Evolutionary conservation across 2,113 vertebrate genomes (phyloP), one percentile per base, ranked within the genome.

Genomic region (Axis porcinus): DNA sequence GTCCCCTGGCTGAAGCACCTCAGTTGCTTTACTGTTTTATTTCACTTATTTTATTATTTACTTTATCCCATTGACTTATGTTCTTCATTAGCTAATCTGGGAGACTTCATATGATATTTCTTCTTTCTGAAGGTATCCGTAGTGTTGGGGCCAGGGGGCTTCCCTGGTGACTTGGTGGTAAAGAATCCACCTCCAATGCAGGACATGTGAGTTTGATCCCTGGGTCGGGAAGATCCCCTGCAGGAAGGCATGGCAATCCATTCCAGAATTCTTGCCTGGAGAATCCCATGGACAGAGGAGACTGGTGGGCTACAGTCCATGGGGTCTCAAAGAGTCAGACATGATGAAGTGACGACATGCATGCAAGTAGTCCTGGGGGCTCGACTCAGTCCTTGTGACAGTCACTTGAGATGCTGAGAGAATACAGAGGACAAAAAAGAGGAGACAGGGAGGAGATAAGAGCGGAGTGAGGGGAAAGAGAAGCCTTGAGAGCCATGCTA

Each of bases 71-170:
- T 30, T 33, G 17, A 10, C 70, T 36, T 90, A 57, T 40, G 54
- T 58, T 67, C 67, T 90, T 62, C 54, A 28, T 57, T 47, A 85
- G 40, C 54, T 27, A 50, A 36, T n/a, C 28, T 57, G 11, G 43
- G 3, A 93, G 43, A 62, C 7, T 3, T 89, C 6, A 28, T 6
- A 4, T 82, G 27, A 25, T 43, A 74, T 55, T 94, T 91, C 58
- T 58, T 86, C 74, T 43, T 70, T 89, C 78, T 95, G n/a, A 74
- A 96, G 57, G 5, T 13, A 23, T 67, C 78, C 57, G 19, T 89
- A 81, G n/a, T 60, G 81, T 82, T 57, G 15, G 43, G 23, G 45
- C 36, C 5, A 0, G 19, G n/a, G 67, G 19, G 10, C 67, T 74
- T 40, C n/a, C 67, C 67, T 40, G 67, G n/a, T 23, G 19, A 74